Evolutionary conservation across 2,113 vertebrate genomes (phyloP).

Genomic region (Brachionichthys hirsutus): DNA sequence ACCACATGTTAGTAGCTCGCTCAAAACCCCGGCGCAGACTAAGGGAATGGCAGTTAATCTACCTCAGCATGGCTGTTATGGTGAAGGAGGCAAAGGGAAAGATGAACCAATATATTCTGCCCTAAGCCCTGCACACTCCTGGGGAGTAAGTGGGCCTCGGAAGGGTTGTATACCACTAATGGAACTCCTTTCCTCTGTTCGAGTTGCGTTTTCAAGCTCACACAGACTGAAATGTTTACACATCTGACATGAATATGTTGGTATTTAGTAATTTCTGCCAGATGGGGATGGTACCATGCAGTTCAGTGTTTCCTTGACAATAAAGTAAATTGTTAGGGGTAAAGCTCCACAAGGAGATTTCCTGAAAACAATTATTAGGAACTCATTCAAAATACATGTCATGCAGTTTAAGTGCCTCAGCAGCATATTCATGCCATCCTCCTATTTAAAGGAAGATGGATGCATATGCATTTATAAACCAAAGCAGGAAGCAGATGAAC

Average conservation of each 20-base stretch:
- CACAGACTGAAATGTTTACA: slow-evolving; percentile 51
- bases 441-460: neutral
- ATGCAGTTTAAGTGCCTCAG: neutral
- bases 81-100: slow-evolving; percentile 45
- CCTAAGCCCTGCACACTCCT: slow-evolving; percentile 42
- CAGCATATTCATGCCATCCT: slow-evolving; percentile 2
- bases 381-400: slow-evolving; percentile 6
- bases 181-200: slow-evolving; percentile 26
- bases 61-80: slow-evolving; percentile 52
- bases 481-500: slow-evolving; percentile 13
- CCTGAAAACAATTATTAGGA: slow-evolving; percentile 35
- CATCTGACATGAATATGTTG: slow-evolving; percentile 57
- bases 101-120: slow-evolving; percentile 49
- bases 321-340: slow-evolving; percentile 51
- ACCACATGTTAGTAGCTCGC: slow-evolving; percentile 75
- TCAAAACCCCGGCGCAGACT: slow-evolving; percentile 62
- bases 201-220: slow-evolving; percentile 53
- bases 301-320: slow-evolving; percentile 52
- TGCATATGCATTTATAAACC: slow-evolving; percentile 6
- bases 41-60: slow-evolving; percentile 66
- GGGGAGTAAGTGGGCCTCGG: slow-evolving; percentile 47
- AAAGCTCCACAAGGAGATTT: slow-evolving; percentile 38
- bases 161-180: slow-evolving; percentile 38
- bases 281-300: slow-evolving; percentile 55
- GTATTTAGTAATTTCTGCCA: slow-evolving; percentile 56